Conservation (phyloP, 2,888 invertebrate genomes). For the Maniola hyperantus region DNA sequence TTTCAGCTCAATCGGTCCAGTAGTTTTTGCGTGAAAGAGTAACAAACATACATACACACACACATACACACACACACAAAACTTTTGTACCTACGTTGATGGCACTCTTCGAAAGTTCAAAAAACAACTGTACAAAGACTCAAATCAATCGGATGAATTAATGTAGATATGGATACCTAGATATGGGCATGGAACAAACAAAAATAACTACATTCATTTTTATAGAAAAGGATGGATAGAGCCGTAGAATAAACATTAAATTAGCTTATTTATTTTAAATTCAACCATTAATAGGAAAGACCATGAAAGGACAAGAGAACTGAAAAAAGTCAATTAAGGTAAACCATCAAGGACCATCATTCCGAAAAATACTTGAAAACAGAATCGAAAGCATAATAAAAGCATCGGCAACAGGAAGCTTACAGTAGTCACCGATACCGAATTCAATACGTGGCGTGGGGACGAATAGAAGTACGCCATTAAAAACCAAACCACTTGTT, state of each 20-base stretch:
- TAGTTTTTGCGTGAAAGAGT: no score
- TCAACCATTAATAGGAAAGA: not conserved
- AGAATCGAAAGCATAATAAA: conserved; percentile 36
- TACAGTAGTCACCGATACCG: conserved; percentile 48
- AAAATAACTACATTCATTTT: no score
- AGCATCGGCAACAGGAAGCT: conserved; percentile 53
- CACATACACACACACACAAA: no score
- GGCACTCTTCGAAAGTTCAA: no score
- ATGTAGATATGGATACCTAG: no score
- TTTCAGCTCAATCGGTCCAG: no score
- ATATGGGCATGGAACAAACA: no score
- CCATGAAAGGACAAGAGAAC: not conserved
- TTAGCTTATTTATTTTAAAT: not conserved
- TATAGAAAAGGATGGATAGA: not conserved
- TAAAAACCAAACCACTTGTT: conserved; percentile 32
- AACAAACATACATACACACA: no score
- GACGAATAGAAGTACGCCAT: conserved; percentile 46
- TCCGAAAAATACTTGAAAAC: conserved; percentile 19
- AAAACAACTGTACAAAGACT: no score
- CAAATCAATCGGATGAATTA: no score
- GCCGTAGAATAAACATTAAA: not conserved
- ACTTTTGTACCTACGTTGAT: no score
- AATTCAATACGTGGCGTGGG: conserved; percentile 40
- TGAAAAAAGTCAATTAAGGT: conserved; percentile 11
- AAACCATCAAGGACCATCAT: conserved; percentile 16